Conservation (phyloP, 2,797 vertebrate species). For the Galaxias olidus region DNA sequence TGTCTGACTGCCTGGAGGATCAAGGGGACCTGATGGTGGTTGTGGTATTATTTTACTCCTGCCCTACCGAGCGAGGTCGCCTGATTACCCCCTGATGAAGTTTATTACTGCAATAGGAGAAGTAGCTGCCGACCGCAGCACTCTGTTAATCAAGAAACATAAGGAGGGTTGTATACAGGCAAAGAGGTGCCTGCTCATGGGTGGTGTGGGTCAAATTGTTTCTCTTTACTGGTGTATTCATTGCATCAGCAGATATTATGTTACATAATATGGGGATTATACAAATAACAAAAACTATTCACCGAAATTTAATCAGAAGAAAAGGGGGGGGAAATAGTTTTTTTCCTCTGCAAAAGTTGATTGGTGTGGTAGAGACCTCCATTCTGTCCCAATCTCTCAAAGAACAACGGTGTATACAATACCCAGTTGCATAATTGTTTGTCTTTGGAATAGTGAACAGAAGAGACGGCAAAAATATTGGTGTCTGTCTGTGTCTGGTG, state of each 20-base stretch:
- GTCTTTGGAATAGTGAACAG: too few species aligned
- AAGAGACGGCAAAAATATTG: neutral
- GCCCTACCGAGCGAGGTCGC: constrained; percentile 25
- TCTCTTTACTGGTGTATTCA: too few species aligned
- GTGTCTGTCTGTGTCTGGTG: constrained; percentile 30
- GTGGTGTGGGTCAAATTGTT: neutral
- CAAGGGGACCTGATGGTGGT: constrained; percentile 37
- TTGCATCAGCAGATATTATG: too few species aligned
- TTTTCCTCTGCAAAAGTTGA: too few species aligned
- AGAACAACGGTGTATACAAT: too few species aligned
- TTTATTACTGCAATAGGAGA: constrained; percentile 43
- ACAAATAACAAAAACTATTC: too few species aligned
- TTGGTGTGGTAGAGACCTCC: too few species aligned
- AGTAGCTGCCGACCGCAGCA: constrained; percentile 13
- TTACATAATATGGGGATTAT: too few species aligned
- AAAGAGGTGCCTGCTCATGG: neutral
- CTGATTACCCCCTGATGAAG: constrained; percentile 26
- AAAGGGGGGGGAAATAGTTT: too few species aligned
- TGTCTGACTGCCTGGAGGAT: constrained; percentile 60
- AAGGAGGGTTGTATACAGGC: constrained; percentile 5
- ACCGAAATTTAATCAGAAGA: too few species aligned
- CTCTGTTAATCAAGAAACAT: constrained; percentile 19
- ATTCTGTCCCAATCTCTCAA: too few species aligned
- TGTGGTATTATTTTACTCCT: constrained; percentile 46
- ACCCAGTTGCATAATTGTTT: too few species aligned